A percentile compares a stretch with the other conserved stretches of the same genome.
Conservation (phyloP, 2,888 invertebrate species). For the Busseola fusca region DNA sequence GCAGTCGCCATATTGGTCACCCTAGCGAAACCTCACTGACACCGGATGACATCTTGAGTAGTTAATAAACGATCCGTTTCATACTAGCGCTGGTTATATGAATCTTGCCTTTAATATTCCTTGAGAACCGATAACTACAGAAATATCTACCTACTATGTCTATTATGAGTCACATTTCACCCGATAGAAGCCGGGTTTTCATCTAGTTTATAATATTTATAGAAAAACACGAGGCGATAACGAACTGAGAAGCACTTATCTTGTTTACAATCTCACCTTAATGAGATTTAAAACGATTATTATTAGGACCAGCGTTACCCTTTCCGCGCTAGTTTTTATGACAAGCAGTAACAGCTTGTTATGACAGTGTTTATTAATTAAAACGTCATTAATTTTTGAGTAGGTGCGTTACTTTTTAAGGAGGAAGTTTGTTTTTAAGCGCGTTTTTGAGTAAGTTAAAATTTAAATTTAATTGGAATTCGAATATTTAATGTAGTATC, state of each 20-base stretch:
- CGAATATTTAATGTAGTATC: not conserved
- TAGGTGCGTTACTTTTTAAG: not conserved
- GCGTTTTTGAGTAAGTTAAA: too few relatives aligned
- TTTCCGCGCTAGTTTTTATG: constrained; percentile 26
- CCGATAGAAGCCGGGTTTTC: too few relatives aligned
- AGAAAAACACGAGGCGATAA: not conserved
- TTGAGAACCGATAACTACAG: too few relatives aligned
- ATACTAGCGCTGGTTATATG: too few relatives aligned
- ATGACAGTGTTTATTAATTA: constrained; percentile 17
- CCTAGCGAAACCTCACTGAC: too few relatives aligned
- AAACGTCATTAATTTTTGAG: constrained; percentile 11
- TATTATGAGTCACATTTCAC: too few relatives aligned
- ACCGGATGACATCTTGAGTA: too few relatives aligned
- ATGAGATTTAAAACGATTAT: constrained; percentile 20
- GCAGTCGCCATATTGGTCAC: too few relatives aligned
- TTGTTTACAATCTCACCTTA: constrained; percentile 24
- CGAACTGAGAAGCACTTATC: constrained; percentile 11
- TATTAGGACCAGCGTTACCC: constrained; percentile 23
- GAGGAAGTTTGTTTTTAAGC: not conserved
- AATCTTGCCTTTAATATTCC: too few relatives aligned
- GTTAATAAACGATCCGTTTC: too few relatives aligned
- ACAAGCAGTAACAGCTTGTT: constrained; percentile 12
- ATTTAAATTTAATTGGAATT: not conserved
- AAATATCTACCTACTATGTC: too few relatives aligned
- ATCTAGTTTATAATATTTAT: not conserved